Evolutionary conservation across 2,888 invertebrate species (phyloP).

Genomic region (Erpobdella octoculata): DNA sequence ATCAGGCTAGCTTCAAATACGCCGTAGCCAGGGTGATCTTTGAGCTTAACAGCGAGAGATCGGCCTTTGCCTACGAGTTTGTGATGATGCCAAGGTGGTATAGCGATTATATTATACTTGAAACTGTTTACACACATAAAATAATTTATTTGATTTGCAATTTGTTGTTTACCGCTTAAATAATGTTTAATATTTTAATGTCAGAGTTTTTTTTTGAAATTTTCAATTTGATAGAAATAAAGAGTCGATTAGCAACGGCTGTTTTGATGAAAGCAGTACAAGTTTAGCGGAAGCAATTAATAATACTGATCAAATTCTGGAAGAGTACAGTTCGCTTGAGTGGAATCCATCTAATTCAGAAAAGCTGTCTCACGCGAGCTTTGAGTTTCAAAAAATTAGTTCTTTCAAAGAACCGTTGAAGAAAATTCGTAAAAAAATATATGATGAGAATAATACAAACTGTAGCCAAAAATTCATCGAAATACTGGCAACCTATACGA

Average conservation of each 20-base stretch:
- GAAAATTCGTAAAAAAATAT: neutral
- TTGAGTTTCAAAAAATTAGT: no score
- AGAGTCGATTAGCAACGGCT: neutral
- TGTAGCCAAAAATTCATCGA: neutral
- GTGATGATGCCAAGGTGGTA: no score
- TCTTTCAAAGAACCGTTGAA: neutral
- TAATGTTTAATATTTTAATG: no score
- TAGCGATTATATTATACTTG: no score
- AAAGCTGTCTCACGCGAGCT: no score
- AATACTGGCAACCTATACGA: neutral
- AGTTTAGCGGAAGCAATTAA: neutral
- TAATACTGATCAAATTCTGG: neutral
- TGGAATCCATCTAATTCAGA: neutral
- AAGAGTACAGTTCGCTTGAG: neutral
- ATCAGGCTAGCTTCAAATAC: slow-evolving; percentile 6
- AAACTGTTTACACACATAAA: no score
- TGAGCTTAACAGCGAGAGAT: neutral
- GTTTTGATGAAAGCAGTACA: neutral
- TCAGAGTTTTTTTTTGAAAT: no score
- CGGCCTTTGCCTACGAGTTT: no score
- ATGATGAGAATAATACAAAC: neutral
- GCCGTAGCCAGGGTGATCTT: neutral
- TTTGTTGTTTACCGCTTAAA: no score
- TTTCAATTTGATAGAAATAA: no score
- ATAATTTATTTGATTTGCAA: no score